Conservation (phyloP, 1,140 invertebrate species). For the Panagrolaimus sp. region DNA sequence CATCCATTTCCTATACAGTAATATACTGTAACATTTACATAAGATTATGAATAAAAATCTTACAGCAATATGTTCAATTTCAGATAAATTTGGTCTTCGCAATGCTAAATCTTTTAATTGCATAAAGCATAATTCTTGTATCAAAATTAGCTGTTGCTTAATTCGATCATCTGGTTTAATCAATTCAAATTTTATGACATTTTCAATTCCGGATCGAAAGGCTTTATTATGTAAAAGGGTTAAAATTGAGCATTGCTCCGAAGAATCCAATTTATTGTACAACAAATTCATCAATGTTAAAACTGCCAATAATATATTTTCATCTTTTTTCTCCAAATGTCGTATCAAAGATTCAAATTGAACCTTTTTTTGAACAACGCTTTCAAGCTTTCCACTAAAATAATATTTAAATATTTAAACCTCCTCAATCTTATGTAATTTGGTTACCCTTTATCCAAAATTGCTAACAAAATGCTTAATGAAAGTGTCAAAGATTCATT, state of each 20-base stretch:
- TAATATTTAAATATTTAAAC: background rate
- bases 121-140: background rate
- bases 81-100: background rate
- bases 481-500: background rate
- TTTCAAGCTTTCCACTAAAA: background rate
- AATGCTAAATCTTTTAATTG: conserved; percentile 4
- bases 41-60: background rate
- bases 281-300: conserved; percentile 1
- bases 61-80: conserved; percentile 5
- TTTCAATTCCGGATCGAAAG: background rate
- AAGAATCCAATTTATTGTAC: background rate
- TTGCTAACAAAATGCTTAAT: background rate
- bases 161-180: background rate
- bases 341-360: conserved; percentile 8
- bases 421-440: background rate
- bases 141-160: background rate
- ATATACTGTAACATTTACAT: background rate
- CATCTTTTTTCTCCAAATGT: conserved; percentile 5
- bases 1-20: background rate
- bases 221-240: conserved; percentile 1
- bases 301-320: background rate
- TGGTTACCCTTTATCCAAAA: conserved; percentile 1
- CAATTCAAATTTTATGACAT: background rate
- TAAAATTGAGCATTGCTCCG: background rate
- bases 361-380: background rate